Evolutionary conservation across 2,888 invertebrate species (phyloP), one percentile per base, ranked within the genome.

Genomic region (Synergus itoensis): DNA sequence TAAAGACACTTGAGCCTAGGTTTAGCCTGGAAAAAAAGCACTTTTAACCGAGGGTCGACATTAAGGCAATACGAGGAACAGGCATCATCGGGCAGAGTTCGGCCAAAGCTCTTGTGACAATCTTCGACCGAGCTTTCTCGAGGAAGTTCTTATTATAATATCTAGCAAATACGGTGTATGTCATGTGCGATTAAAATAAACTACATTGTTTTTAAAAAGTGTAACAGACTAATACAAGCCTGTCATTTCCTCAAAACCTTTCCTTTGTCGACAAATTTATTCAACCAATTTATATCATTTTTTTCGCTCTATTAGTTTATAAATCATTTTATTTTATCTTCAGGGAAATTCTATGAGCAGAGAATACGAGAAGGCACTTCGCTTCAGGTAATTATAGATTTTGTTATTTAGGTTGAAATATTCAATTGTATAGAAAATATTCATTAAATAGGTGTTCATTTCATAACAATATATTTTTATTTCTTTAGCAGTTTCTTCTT

Each of bases 181-280:
- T 92, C 92, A 91, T 92, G 92, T 92, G 92, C 92, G 92, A 92
- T 90, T 92, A 90, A 90, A 92, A 92, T 92, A 92, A 92, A 92
- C 90, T 88, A 92, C 90, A 92, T 91, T 91, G 91, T 92, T 92
- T 92, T 90, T 91, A 92, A 92, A 90, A 90, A 89, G 88, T 28
- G n/a, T 73, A 48, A 73, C 36, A 73, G 1, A 73, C 36, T 45
- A 12, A 21, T 45, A 45, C 45, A 67, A 11, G 73, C 73, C 48
- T 73, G 65, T 65, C 41, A 73, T 73, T 73, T 73, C 73, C 73
- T n/a, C 36, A 36, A 16, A 40, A 73, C 62, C 79, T 78, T 83
- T 81, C 76, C 78, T 81, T 81, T 76, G 64, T 65, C 75, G 73
- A 77, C 80, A 80, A 67, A 80, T 81, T 78, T 73, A 67, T 67